Percentiles rank a stretch among this genome's conserved stretches.
phyloP scores from a whole-genome alignment of 1,140 invertebrate species.

The Macrobrachium nipponense region DNA sequence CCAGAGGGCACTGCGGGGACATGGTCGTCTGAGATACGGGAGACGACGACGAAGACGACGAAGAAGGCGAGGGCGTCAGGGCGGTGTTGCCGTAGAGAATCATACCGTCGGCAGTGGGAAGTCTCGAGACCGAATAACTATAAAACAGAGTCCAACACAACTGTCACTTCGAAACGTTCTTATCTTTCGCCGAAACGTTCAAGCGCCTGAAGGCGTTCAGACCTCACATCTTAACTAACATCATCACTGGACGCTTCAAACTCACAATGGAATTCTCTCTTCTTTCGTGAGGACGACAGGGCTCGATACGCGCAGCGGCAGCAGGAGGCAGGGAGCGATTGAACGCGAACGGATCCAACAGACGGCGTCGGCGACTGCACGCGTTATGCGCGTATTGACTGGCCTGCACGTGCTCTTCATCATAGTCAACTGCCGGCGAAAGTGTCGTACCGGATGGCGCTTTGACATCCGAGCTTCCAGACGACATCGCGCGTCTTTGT shows the following conservation, averaged over 20 bases:
- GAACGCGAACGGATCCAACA: background rate
- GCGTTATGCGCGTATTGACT: slow-evolving; percentile 54
- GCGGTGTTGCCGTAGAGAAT: slow-evolving; percentile 58
- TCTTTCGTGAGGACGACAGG: background rate
- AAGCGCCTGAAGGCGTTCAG: too few species aligned
- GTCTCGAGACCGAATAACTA: too few species aligned
- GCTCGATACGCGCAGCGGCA: background rate
- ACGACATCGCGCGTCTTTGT: background rate
- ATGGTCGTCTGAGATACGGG: slow-evolving; percentile 34
- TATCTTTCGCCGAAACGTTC: too few species aligned
- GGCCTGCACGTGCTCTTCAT: slow-evolving; percentile 41
- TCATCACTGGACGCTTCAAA: too few species aligned
- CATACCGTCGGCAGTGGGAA: slow-evolving; percentile 6
- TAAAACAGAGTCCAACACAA: background rate
- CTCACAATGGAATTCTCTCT: too few species aligned
- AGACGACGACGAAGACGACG: slow-evolving; percentile 50
- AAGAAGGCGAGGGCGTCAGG: slow-evolving; percentile 53
- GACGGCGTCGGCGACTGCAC: slow-evolving; percentile 32
- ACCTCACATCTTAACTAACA: too few species aligned
- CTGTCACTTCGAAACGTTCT: background rate
- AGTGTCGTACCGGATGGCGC: slow-evolving; percentile 41
- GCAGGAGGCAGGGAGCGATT: background rate
- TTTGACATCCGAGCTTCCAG: background rate
- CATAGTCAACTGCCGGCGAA: slow-evolving; percentile 18
- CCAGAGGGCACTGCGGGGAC: slow-evolving; percentile 30